A percentile compares a stretch with the other conserved stretches of the same genome.
Evolutionary conservation across 2,113 vertebrate genomes (phyloP).

Genomic region (Cromileptes altivelis): DNA sequence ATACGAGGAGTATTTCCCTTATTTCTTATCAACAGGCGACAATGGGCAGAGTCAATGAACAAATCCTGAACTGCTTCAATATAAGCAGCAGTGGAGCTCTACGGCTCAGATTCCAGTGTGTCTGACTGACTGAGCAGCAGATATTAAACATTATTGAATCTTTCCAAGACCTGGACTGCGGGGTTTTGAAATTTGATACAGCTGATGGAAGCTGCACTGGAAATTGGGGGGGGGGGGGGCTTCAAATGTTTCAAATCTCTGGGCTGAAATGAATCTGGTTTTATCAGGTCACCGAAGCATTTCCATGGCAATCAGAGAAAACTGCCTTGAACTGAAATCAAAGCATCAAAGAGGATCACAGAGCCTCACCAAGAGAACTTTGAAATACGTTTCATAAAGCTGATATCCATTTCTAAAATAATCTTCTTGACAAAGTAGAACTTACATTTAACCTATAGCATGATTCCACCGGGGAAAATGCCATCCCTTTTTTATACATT

Average conservation of each 20-base stretch:
- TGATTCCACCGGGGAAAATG: neutral
- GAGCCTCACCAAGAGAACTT: slow-evolving; percentile 10
- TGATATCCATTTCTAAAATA: slow-evolving; percentile 24
- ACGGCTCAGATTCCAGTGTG: slow-evolving; percentile 41
- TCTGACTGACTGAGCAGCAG: slow-evolving; percentile 64
- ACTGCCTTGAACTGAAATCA: slow-evolving; percentile 57
- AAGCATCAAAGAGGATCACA: slow-evolving; percentile 54
- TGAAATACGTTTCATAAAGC: slow-evolving; percentile 10
- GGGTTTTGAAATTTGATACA: slow-evolving; percentile 71
- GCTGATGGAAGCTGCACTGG: slow-evolving; percentile 61
- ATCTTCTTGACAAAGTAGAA: slow-evolving; percentile 13
- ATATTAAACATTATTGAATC: slow-evolving; percentile 75
- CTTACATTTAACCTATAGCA: neutral
- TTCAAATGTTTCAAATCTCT: slow-evolving; percentile 61
- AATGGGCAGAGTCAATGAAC: slow-evolving; percentile 58
- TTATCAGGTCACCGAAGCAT: slow-evolving; percentile 66
- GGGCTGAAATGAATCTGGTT: slow-evolving; percentile 64
- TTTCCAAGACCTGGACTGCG: slow-evolving; percentile 55
- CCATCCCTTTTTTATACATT: neutral
- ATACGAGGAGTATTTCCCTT: slow-evolving; percentile 17
- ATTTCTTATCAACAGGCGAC: slow-evolving; percentile 66
- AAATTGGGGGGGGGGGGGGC: slow-evolving; percentile 6
- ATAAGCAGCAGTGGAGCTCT: slow-evolving; percentile 36
- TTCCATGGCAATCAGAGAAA: slow-evolving; percentile 62
- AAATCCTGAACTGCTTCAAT: slow-evolving; percentile 58